Base-by-base conservation (phyloP, 2,113 vertebrate genomes). In the Sylvicapra grimmia region DNA sequence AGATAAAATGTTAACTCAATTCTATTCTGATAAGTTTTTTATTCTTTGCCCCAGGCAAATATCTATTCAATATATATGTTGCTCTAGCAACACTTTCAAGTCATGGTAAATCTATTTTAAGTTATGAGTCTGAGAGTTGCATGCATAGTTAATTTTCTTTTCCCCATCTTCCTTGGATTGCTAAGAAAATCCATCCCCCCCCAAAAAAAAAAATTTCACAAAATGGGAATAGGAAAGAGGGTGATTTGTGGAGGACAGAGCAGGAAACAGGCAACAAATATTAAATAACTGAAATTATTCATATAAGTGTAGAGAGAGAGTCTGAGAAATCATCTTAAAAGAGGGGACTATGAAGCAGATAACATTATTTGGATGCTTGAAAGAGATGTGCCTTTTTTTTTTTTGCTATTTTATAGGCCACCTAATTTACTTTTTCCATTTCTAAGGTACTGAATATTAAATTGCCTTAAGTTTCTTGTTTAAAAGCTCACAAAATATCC, bases 61-160 rank as follows among this genome's bases (percentile, higher is more conserved):
- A 72, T 8, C 56, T 56, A 13, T 68, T 31, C 5, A 54, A 54
- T 82, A 53, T 36, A 79, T 79, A 36, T 88, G 27, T 75, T 44
- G 29, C 56, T 91, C 94, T 95, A 91, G 27, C 9, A 63, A 83
- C 10, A 94, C 27, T 92, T 96, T 93, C 23, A 83, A 93, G 18
- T 96, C 31, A 82, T 88, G 54, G 14, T 53, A n/a, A 77, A 87
- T 75, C 27, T n/a, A 91, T 82, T 79, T 36, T 86, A 88, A 94
- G 68, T 88, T 86, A 68, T 65, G n/a, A 21, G 19, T 59, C 54
- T 77, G 16, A n/a, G 33, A 54, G 33, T 65, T 87, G 15, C 47
- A 3, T 44, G 13, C 93, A 19, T 59, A 87, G 56, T 86, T 96
- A 77, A 92, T 95, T 92, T 97, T 79, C 27, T 91, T 93, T 93